Conservation (phyloP, 2,888 invertebrate genomes). For the Catocala nupta region DNA sequence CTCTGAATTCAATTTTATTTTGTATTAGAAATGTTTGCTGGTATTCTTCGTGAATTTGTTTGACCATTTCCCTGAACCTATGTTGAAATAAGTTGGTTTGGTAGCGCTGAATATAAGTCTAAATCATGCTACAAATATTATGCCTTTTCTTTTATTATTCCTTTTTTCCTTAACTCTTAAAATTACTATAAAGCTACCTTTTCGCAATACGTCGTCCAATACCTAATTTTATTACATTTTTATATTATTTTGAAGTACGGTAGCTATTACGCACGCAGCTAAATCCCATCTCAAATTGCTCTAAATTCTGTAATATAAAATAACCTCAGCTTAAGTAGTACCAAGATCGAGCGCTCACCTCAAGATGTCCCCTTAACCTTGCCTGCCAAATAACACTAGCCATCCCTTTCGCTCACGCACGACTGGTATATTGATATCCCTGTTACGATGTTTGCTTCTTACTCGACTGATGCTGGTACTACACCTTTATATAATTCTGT, state of each 20-base stretch:
- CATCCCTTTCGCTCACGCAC: conserved; percentile 46
- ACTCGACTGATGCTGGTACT: conserved; percentile 32
- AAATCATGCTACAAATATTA: too few relatives aligned
- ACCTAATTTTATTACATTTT: too few relatives aligned
- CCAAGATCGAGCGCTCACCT: conserved; percentile 55
- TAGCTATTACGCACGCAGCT: background rate
- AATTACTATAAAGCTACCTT: too few relatives aligned
- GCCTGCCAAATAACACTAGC: conserved; percentile 55
- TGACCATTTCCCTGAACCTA: too few relatives aligned
- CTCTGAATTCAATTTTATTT: conserved; percentile 3
- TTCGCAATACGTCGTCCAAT: too few relatives aligned
- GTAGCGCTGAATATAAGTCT: too few relatives aligned
- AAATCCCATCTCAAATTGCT: conserved; percentile 13
- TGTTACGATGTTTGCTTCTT: conserved; percentile 56
- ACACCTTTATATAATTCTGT: conserved; percentile 57
- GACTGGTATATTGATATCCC: conserved; percentile 30
- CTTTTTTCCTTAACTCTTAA: too few relatives aligned
- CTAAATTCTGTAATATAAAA: conserved; percentile 36
- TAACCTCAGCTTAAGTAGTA: conserved; percentile 38
- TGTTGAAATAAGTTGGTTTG: too few relatives aligned
- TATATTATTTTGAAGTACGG: too few relatives aligned
- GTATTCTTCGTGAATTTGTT: background rate
- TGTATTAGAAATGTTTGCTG: too few relatives aligned
- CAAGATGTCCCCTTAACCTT: conserved; percentile 59
- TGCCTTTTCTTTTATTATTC: too few relatives aligned